Evolutionary conservation across 2,113 vertebrate species (phyloP), one percentile per base, ranked within the genome.

Genomic region (Phrynosoma platyrhinos): DNA sequence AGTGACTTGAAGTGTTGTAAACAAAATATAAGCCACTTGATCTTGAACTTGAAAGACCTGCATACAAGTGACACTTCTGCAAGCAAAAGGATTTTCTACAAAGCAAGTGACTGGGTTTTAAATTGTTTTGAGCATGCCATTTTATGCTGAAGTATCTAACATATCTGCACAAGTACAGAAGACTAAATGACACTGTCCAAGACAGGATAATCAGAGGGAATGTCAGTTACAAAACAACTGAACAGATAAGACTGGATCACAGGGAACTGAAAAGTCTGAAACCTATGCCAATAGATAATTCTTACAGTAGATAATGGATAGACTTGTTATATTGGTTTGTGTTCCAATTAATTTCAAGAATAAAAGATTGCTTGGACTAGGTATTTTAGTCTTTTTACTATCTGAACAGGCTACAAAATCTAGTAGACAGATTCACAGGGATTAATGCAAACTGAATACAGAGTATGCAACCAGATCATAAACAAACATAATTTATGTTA

Each of bases 101-200:
- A 47, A 82, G 36, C 23, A 66, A 75, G 2, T 0, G 0, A 53
- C 47, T 36, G 8, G 9, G 12, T 64, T 75, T 64, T 32, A 42
- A 16, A 75, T 32, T 32, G 52, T 40, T 81, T 40, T 62, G 36
- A 62, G 30, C 21, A 14, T 32, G 64, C 16, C 32, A 62, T 32
- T 68, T 94, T 88, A 90, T 40, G 75, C 32, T 87, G 21, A 87
- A 90, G 32, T 86, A 89, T 14, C 76, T 71, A 7, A 7, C 40
- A 78, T 1, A 89, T 82, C 77, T 84, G 75, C 84, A 84, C 62
- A 30, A 0, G 79, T 42, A 62, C n/a, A 80, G 82, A 53, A 85
- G 18, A 69, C 6, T 72, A 84, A 72, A 80, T 2, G 77, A 64
- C 12, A 47, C 5, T 8, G 52, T 72, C 79, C n/a, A 23, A 53